A percentile compares a stretch with the other conserved stretches of the same genome.
Conservation (phyloP, 2,888 invertebrate genomes). For the Tiphia femorata region DNA sequence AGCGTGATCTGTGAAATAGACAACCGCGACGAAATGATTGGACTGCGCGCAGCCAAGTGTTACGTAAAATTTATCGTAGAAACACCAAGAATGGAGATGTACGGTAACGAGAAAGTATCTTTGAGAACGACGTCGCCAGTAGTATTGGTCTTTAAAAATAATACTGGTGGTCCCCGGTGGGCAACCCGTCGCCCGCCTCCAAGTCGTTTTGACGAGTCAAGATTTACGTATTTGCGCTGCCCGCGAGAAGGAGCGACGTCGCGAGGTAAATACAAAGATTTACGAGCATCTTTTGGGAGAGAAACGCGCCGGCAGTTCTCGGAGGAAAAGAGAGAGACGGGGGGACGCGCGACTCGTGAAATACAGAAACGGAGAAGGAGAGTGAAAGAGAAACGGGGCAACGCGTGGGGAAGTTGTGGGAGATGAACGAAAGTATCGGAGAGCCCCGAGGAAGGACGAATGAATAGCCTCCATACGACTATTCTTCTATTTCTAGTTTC, state of each 20-base stretch:
- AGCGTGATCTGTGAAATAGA: too few relatives aligned
- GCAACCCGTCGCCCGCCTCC: neutral
- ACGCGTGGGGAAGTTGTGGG: slow-evolving; percentile 2
- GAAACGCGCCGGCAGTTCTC: slow-evolving; percentile 21
- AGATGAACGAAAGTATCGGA: slow-evolving; percentile 7
- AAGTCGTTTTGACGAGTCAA: slow-evolving; percentile 26
- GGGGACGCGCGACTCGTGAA: slow-evolving; percentile 5
- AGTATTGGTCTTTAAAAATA: too few relatives aligned
- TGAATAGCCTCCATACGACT: too few relatives aligned
- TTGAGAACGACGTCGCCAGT: too few relatives aligned
- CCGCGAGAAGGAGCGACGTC: slow-evolving; percentile 17
- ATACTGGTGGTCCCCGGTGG: too few relatives aligned
- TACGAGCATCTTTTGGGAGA: slow-evolving; percentile 41
- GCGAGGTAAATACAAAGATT: slow-evolving; percentile 47
- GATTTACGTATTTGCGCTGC: slow-evolving; percentile 46
- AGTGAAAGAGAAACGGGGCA: neutral
- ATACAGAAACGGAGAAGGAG: slow-evolving; percentile 3
- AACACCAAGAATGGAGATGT: too few relatives aligned
- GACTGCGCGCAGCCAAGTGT: slow-evolving; percentile 6
- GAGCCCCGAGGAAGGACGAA: slow-evolving; percentile 17
- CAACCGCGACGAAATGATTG: neutral
- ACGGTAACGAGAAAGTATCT: too few relatives aligned
- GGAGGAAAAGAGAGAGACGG: slow-evolving; percentile 4
- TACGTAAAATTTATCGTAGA: too few relatives aligned
- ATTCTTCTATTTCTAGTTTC: too few relatives aligned